phyloP scores from a whole-genome alignment of 2,888 invertebrate species.

The Drosophila paracracens region DNA sequence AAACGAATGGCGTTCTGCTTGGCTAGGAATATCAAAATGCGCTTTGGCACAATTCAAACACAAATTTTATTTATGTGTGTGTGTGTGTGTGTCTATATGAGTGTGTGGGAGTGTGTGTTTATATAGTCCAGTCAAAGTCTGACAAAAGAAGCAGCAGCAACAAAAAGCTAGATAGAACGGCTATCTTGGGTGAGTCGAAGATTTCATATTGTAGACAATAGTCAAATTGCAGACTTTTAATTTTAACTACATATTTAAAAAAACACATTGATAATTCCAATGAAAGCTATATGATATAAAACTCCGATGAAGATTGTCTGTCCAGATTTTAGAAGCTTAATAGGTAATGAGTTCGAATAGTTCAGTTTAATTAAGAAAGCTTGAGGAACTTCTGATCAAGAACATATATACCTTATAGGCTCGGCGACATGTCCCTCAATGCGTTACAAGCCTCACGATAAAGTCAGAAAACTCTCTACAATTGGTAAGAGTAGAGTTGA shows the following conservation, averaged over 20 bases:
- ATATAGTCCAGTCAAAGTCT: conserved; percentile 32
- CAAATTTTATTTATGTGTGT: conserved; percentile 28
- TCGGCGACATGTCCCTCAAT: neutral
- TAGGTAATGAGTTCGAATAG: too few species aligned
- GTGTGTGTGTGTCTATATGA: conserved; percentile 4
- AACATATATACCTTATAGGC: neutral
- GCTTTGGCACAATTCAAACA: conserved; percentile 53
- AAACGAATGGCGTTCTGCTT: conserved; percentile 62
- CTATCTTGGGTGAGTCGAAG: neutral
- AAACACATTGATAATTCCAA: neutral
- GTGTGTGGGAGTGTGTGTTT: conserved; percentile 30
- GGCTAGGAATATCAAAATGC: conserved; percentile 64
- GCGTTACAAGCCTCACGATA: neutral
- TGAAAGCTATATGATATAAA: neutral
- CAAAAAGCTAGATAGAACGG: neutral
- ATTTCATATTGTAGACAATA: neutral
- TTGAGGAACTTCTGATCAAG: too few species aligned
- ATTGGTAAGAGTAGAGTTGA: neutral
- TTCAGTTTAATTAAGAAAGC: too few species aligned
- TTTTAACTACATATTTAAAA: neutral
- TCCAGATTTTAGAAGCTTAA: neutral
- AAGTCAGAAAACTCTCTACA: neutral
- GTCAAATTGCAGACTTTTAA: neutral
- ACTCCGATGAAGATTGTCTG: neutral
- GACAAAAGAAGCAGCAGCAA: conserved; percentile 28